Base-by-base conservation (phyloP, 2,113 vertebrate genomes). In the Hemibates koningsi region DNA sequence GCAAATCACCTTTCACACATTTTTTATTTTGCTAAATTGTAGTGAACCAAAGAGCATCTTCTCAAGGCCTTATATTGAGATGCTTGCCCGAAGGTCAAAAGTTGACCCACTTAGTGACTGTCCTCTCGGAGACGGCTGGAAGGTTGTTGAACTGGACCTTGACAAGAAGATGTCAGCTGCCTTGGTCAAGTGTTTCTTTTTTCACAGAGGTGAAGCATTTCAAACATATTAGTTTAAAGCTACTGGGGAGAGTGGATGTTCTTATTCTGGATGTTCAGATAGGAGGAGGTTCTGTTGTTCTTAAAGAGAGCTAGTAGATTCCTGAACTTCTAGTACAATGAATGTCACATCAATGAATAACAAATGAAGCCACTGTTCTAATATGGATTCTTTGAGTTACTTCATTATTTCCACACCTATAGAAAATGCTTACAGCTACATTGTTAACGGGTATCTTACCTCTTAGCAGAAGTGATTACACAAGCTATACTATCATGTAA, bases 11-110 rank as follows among this genome's bases (percentile, higher is more conserved):
- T 17, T 76, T 17, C 14, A 76, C 43, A 76, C 61, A 66, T 50
- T 45, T 32, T 14, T 36, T 24, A 12, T 66, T 29, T n/a, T 78
- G 24, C 71, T 91, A 63, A 84, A 89, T 81, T 90, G 56, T 89
- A 96, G 96, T 71, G 86, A 96, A 57, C 94, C 96, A 36, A 96
- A 95, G 78, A 94, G 94, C 89, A 83, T 92, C 87, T 94, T 96
- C 88, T 96, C 96, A 10, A 91, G 89, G 71, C 93, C 94, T 12
- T 96, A 93, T 54, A 90, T 96, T 29, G 94, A 96, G 81, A 92
- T 95, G 91, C 85, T 97, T 88, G 90, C 91, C 13, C 90, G 84
- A 19, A 93, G 95, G 48, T 94, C 94, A 86, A 96, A 94, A 61
- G 91, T 94, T 3, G 91, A 96, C 85, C 96, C 95, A 7, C 88